Evolutionary conservation across 2,888 invertebrate genomes (phyloP), one percentile per base, ranked within the genome.

Genomic region (Pelosia muscerda): DNA sequence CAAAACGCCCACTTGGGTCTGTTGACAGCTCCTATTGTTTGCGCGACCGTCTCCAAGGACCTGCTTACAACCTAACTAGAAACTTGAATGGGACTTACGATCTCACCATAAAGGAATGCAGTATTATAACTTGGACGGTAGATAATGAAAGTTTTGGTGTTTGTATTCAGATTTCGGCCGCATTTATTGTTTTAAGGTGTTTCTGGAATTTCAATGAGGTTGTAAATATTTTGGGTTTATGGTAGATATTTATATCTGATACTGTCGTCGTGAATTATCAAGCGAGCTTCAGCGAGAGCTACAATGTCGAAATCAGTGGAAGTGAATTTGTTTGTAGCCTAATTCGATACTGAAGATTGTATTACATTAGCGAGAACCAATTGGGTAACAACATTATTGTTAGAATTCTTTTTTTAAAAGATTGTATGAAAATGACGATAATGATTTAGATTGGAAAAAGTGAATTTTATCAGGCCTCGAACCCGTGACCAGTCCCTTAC

Each of bases 1-100:
- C 15, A 62, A 60, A 63, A 53, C 54, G 58, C 67, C 71, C 74
- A 77, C 84, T 80, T 69, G 75, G 77, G 73, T 76, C 71, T 73
- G 79, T 79, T 78, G 78, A 82, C 78, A 76, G 79, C 67, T 65
- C 66, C 81, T 73, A 85, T 88, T 88, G 87, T 88, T 86, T 84
- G 85, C 78, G 59, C 73, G 76, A 73, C 77, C 71, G 74, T 80
- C 80, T 69, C 71, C 60, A 68, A 83, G 79, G 78, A 76, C 73
- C 81, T 82, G 79, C 83, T 83, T 82, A 82, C 83, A 81, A 72
- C 78, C 81, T 80, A 76, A 76, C 74, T 72, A 76, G 76, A 75
- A 79, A 77, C 78, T 82, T 83, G 79, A 83, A 85, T 81, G 69
- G 68, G 76, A 73, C 80, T 81, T 79, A 78, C 69, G 73, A 77